A percentile compares a stretch with the other conserved stretches of the same genome.
These are phyloP conservation scores for Drosophila histrio DNA, from an alignment of 2,888 invertebrate species.

Conservation along the genomic window DNA sequence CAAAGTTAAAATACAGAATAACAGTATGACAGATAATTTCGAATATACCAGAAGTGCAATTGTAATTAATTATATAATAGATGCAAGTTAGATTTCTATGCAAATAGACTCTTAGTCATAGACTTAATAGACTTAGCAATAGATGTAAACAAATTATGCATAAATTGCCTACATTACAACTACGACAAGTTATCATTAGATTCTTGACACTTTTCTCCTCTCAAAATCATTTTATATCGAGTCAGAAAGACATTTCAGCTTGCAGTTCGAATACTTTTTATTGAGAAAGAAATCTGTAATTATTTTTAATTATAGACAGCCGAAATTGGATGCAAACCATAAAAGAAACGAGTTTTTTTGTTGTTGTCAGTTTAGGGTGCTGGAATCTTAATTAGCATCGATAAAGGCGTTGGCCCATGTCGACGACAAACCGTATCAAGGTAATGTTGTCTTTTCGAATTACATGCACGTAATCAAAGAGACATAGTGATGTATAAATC, in stretches of 20 bases:
- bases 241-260: not conserved
- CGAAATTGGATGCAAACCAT: slow-evolving; percentile 19
- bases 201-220: not conserved
- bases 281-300: not conserved
- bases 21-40: too few relatives aligned
- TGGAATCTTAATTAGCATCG: slow-evolving; percentile 30
- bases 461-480: slow-evolving; percentile 40
- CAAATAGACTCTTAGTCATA: not conserved
- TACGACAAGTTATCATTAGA: not conserved
- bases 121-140: not conserved
- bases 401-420: slow-evolving; percentile 27
- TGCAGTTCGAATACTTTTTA: not conserved
- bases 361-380: slow-evolving; percentile 9
- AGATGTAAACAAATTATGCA: not conserved
- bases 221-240: not conserved
- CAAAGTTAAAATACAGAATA: too few relatives aligned
- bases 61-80: too few relatives aligned
- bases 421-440: slow-evolving; percentile 11
- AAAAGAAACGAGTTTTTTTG: slow-evolving; percentile 26
- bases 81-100: not conserved
- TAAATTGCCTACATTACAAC: too few relatives aligned
- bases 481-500: slow-evolving; percentile 45
- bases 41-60: too few relatives aligned
- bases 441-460: slow-evolving; percentile 33
- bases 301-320: slow-evolving; percentile 13